Base-by-base conservation (phyloP, 2,888 invertebrate genomes). In the Dryomyza anilis region DNA sequence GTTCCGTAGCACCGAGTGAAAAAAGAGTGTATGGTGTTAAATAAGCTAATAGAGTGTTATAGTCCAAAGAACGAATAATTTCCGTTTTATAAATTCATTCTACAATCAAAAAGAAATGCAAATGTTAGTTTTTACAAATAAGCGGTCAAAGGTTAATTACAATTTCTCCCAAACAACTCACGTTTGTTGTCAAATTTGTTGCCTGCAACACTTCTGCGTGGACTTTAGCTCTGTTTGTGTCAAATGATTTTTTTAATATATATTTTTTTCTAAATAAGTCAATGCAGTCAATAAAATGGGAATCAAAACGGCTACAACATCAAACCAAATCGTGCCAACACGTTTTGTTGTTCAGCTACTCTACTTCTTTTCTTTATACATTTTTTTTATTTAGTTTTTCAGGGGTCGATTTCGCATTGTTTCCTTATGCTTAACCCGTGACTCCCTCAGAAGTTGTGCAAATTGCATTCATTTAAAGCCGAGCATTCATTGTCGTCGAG, bases 131-230 rank as follows among this genome's bases (percentile, higher is more conserved):
- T 14, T 30, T 56, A 67, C 64, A 62, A 67, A 64, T 67, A 64
- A 58, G 30, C 29, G 61, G 57, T 64, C 58, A 64, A 45, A 30
- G 52, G 46, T 64, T 62, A 16, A 27, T 4, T 21, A 29, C 3
- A 8, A 25, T 46, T 12, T 23, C 25, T 55, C 30, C 30, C 30
- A 36, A 52, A 14, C 19, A n/a, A 27, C 14, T 60, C 36, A 16
- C 12, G 1, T 10, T 12, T 45, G 25, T 33, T 23, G 19, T 21
- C 43, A 60, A 63, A 68, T 66, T 68, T 64, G 68, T 64, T 58
- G 63, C 56, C 57, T 59, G 30, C 48, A 66, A 68, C 68, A 64
- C 66, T 68, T 68, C 63, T 61, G 21, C 68, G n/a, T n/a, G n/a
- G n/a, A n/a, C n/a, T n/a, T n/a, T n/a, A n/a, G n/a, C n/a, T n/a